Evolutionary conservation across 1,140 invertebrate genomes (phyloP).

Genomic region (Pseudobourletiella spinata): DNA sequence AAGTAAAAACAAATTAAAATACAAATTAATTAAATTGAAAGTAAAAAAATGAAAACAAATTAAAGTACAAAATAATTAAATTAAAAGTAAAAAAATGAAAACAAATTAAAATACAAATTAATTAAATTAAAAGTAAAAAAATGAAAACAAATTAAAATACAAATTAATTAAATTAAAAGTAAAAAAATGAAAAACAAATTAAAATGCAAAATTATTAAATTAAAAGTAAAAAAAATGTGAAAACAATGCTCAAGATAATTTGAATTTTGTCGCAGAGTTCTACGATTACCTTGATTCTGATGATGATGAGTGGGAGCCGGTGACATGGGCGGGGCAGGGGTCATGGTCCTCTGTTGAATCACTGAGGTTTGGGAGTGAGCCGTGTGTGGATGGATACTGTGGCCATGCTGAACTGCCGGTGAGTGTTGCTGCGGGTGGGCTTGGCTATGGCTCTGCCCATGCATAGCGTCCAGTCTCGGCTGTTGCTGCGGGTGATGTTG

Average conservation of each 20-base stretch:
- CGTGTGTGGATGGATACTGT: neutral
- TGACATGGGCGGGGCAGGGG: constrained; percentile 27
- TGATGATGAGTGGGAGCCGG: constrained; percentile 22
- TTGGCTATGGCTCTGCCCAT: constrained; percentile 41
- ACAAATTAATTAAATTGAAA: too few relatives aligned
- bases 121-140: too few relatives aligned
- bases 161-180: too few relatives aligned
- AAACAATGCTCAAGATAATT: neutral
- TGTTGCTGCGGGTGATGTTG: constrained; percentile 40
- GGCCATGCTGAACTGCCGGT: constrained; percentile 35
- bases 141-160: too few relatives aligned
- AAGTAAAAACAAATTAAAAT: too few relatives aligned
- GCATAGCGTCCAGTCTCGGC: constrained; percentile 36
- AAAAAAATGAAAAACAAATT: too few relatives aligned
- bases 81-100: too few relatives aligned
- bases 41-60: too few relatives aligned
- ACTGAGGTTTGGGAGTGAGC: constrained; percentile 29
- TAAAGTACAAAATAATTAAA: too few relatives aligned
- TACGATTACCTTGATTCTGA: constrained; percentile 6
- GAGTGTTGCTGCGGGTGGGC: constrained; percentile 37
- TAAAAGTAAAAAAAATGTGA: too few relatives aligned
- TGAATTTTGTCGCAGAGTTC: neutral
- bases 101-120: too few relatives aligned
- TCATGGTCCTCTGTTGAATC: constrained; percentile 30
- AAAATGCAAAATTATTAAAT: too few relatives aligned